A percentile compares a stretch with the other conserved stretches of the same genome.
Evolutionary conservation across 2,888 invertebrate genomes (phyloP).

Genomic region (Cynaeus angustus): DNA sequence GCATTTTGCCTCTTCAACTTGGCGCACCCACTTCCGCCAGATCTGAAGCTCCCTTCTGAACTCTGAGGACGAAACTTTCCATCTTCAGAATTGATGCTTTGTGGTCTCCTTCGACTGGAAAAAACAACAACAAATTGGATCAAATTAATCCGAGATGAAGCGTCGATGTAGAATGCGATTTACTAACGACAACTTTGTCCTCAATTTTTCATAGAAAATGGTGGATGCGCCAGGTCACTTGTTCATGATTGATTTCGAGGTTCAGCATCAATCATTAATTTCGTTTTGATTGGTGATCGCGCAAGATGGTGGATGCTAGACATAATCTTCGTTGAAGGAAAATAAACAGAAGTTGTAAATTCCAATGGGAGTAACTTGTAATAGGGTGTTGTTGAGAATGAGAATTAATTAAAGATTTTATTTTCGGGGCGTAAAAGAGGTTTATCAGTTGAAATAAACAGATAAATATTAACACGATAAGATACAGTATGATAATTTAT

Average conservation of each 20-base stretch:
- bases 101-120: conserved; percentile 64
- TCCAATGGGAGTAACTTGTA: neutral
- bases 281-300: neutral
- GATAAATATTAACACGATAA: no score
- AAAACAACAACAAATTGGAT: conserved; percentile 13
- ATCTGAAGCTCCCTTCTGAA: conserved; percentile 63
- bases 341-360: neutral
- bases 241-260: conserved; percentile 28
- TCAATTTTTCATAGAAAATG: conserved; percentile 36
- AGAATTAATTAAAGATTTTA: conserved; percentile 15
- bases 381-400: conserved; percentile 12
- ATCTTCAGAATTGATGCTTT: conserved; percentile 67
- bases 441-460: neutral
- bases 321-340: no score
- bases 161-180: neutral
- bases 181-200: conserved; percentile 1
- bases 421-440: conserved; percentile 14
- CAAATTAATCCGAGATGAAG: conserved; percentile 18
- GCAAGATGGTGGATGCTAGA: neutral
- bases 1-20: conserved; percentile 70
- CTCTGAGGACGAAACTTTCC: conserved; percentile 55
- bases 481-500: no score
- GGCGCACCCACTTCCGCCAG: conserved; percentile 67
- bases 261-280: conserved; percentile 30
- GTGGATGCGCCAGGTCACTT: conserved; percentile 38